Base-by-base conservation (phyloP, 1,140 invertebrate species). In the Littorina saxatilis region DNA sequence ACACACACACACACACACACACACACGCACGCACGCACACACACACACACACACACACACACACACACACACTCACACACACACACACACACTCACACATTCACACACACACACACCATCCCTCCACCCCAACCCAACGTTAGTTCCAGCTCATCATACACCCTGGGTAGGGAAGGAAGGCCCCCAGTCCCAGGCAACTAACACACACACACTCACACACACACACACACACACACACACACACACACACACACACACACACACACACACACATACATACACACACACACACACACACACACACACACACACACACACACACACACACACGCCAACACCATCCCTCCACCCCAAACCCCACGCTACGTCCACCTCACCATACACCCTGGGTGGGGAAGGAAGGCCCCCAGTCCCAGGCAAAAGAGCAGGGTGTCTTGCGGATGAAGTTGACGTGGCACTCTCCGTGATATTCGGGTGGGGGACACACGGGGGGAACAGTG, bases 121-220 rank as follows among this genome's bases (percentile, higher is more conserved):
- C n/a, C n/a, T n/a, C n/a, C n/a, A n/a, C n/a, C n/a, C n/a, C n/a
- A 80, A 89, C 88, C 84, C 84, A 81, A 80, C 1, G 35, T 61
- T 9, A 86, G 87, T 79, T 88, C 85, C 7, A 86, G 81, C 85
- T 79, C 81, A 96, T 97, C 97, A 99, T 72, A 99, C 95, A 84
- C 98, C 98, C 83, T 96, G 94, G 1, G 97, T 98, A 0, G 98
- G 97, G 85, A 98, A 97, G 0, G 98, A 96, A 23, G 98, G 97
- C 35, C 98, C 98, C 99, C 98, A 99, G 93, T 99, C 99, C 99
- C 99, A 99, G 40, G 95, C n/a, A n/a, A n/a, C n/a, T n/a, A n/a
- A n/a, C n/a, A n/a, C n/a, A n/a, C n/a, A n/a, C n/a, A n/a, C n/a
- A n/a, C n/a, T n/a, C n/a, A n/a, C n/a, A n/a, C n/a, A n/a, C n/a